phyloP scores from a whole-genome alignment of 2,113 vertebrate species.

The Pluvialis apricaria region DNA sequence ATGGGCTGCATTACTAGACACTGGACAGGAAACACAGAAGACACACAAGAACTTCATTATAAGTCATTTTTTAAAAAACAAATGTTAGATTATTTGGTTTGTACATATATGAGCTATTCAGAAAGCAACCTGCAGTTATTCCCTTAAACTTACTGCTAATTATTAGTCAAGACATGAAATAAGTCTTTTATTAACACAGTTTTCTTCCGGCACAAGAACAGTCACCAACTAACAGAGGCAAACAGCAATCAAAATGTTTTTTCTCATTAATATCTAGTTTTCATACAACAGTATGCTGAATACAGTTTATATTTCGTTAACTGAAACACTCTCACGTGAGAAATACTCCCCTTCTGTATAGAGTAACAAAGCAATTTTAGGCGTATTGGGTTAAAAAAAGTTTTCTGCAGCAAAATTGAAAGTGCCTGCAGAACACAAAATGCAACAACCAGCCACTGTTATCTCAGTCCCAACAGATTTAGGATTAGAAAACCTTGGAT shows the following conservation, averaged over 20 bases:
- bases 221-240: background rate
- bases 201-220: background rate
- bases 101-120: background rate
- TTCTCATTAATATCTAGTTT: background rate
- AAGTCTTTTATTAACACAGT: background rate
- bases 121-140: background rate
- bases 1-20: background rate
- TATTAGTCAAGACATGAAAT: background rate
- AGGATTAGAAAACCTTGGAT: background rate
- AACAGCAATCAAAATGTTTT: background rate
- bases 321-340: background rate
- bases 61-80: background rate
- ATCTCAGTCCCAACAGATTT: background rate
- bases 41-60: background rate
- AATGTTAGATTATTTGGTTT: background rate
- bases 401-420: background rate
- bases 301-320: background rate
- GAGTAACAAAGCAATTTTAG: background rate
- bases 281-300: background rate
- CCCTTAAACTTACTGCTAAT: background rate
- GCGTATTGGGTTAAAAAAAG: background rate
- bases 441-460: background rate
- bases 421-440: background rate
- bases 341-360: background rate
- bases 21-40: slow-evolving; percentile 53